Percentiles rank a stretch among this genome's conserved stretches.
Conservation (phyloP, 2,797 vertebrate genomes). For the Myoxocephalus aenaeus region DNA sequence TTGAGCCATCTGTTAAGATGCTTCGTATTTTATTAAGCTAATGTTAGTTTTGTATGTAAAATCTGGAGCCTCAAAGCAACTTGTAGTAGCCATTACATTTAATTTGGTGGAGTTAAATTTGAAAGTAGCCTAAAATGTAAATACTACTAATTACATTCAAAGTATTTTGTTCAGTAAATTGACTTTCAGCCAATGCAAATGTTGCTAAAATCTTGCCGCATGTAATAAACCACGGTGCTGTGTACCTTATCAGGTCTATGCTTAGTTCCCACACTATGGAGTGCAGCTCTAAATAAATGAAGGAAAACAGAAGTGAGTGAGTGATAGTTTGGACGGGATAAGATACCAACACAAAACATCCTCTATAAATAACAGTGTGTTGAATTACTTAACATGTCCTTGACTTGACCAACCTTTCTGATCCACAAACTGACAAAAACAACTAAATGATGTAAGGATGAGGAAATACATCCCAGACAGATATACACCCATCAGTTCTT, state of each 20-base stretch:
- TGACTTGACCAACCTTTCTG: neutral
- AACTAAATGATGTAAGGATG: neutral
- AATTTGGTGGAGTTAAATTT: neutral
- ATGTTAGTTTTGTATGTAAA: neutral
- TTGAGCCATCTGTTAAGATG: neutral
- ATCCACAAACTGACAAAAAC: conserved; percentile 15
- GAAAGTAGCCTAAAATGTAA: neutral
- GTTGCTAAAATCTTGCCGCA: neutral
- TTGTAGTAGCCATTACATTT: neutral
- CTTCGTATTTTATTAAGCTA: neutral
- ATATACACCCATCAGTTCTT: neutral
- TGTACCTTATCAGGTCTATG: conserved; percentile 2
- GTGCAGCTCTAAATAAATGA: conserved; percentile 40
- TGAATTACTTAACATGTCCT: conserved; percentile 35
- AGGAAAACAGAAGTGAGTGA: conserved; percentile 24
- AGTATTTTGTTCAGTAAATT: neutral
- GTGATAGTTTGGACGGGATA: conserved; percentile 32
- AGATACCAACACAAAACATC: conserved; percentile 11
- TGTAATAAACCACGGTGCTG: conserved; percentile 5
- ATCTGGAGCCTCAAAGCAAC: neutral
- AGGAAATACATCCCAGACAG: neutral
- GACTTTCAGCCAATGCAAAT: neutral
- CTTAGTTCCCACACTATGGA: neutral
- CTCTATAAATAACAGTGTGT: conserved; percentile 38
- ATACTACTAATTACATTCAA: neutral